These are phyloP conservation scores for Dicrurus megarhynchus DNA, from an alignment of 2,113 vertebrate genomes.

Conservation along the genomic window DNA sequence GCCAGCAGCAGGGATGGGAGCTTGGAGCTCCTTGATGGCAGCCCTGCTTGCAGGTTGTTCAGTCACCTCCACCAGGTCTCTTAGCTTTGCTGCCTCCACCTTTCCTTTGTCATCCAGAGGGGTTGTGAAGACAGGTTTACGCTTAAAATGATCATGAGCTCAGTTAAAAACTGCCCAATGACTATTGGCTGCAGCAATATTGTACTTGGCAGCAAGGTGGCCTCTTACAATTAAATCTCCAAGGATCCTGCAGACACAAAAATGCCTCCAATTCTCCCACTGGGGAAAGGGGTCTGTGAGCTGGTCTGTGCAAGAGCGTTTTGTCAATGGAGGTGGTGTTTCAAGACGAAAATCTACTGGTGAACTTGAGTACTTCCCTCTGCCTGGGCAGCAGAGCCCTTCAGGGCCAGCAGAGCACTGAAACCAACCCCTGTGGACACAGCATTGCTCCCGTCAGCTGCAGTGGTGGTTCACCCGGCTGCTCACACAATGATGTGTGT, in stretches of 20 bases:
- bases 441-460: fast-evolving
- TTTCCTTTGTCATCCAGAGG: not conserved
- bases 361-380: not conserved
- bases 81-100: not conserved
- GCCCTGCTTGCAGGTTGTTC: not conserved
- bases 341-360: not conserved
- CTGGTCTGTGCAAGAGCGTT: not conserved
- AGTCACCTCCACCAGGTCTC: not conserved
- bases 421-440: fast-evolving
- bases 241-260: not conserved
- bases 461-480: not conserved
- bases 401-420: not conserved
- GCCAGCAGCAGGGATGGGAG: fast-evolving
- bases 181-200: not conserved
- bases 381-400: not conserved
- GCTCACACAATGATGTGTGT: fast-evolving
- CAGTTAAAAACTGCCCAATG: not conserved
- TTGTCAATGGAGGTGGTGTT: not conserved
- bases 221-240: not conserved
- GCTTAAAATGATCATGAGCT: not conserved
- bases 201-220: not conserved
- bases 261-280: not conserved
- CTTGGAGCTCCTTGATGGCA: not conserved
- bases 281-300: not conserved
- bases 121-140: not conserved